Conservation (phyloP, 2,888 invertebrate species). For the Eucera pruinosa region DNA sequence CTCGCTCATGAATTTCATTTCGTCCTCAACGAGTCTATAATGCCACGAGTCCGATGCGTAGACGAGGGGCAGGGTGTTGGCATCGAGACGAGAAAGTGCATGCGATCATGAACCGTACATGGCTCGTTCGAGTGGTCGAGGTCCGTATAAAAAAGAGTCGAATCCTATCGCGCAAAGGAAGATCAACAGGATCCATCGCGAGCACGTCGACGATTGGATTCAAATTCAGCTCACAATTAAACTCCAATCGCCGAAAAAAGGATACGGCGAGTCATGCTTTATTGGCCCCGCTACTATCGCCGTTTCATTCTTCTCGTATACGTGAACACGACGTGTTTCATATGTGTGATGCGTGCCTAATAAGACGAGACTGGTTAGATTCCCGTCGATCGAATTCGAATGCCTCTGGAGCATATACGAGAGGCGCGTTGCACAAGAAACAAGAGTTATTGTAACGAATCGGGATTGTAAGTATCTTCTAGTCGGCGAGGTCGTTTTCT, state of each 20-base stretch:
- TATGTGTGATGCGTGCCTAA: constrained; percentile 48
- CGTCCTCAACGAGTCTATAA: constrained; percentile 6
- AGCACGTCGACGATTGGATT: constrained; percentile 47
- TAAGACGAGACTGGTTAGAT: constrained; percentile 65
- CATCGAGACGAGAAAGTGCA: constrained; percentile 9
- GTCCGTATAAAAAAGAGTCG: constrained; percentile 38
- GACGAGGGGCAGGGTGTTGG: constrained; percentile 4
- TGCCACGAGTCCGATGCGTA: constrained; percentile 23
- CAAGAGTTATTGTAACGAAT: constrained; percentile 67
- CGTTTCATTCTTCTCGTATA: not conserved
- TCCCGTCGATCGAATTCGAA: constrained; percentile 64
- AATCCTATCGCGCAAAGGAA: constrained; percentile 10
- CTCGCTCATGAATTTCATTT: constrained; percentile 19
- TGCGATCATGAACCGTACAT: constrained; percentile 38
- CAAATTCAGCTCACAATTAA: constrained; percentile 63
- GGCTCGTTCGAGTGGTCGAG: constrained; percentile 12
- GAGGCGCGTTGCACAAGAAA: constrained; percentile 55
- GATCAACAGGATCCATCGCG: constrained; percentile 42
- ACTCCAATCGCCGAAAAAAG: constrained; percentile 52
- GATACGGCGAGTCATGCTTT: constrained; percentile 48
- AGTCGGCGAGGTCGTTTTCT: constrained; percentile 48
- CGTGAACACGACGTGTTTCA: not conserved
- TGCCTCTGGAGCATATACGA: constrained; percentile 33
- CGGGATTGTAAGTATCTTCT: constrained; percentile 62
- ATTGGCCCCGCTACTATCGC: constrained; percentile 30